A percentile compares a stretch with the other conserved stretches of the same genome.
These are phyloP conservation scores for Toxotes jaculatrix DNA, from an alignment of 2,113 vertebrate species.

Conservation along the genomic window DNA sequence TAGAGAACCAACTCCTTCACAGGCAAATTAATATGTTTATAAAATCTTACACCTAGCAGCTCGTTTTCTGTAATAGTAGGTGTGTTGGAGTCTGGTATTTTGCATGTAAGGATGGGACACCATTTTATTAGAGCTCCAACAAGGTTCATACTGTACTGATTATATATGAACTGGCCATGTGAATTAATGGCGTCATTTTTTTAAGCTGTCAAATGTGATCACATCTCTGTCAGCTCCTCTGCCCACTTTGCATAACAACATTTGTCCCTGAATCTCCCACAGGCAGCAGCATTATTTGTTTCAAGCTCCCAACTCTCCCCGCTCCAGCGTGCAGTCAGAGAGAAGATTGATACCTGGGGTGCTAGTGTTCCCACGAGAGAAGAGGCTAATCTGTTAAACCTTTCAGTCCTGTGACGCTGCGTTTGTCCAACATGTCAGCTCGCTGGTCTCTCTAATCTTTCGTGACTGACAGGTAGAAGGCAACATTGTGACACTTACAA, in stretches of 20 bases:
- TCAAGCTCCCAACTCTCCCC: conserved; percentile 22
- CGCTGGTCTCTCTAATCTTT: conserved; percentile 59
- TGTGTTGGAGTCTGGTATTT: not conserved
- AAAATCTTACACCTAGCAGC: not conserved
- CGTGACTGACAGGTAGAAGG: conserved; percentile 68
- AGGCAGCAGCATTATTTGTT: conserved; percentile 38
- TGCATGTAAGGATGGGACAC: not conserved
- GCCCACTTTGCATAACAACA: conserved; percentile 38
- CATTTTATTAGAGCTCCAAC: not conserved
- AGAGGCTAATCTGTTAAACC: conserved; percentile 71
- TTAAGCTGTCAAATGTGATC: conserved; percentile 25
- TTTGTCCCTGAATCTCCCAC: not conserved
- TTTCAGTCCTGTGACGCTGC: conserved; percentile 59
- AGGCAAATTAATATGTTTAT: not conserved
- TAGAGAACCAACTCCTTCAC: not conserved
- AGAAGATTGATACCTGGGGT: conserved; percentile 70
- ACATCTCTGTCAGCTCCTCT: conserved; percentile 23
- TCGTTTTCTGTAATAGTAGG: not conserved
- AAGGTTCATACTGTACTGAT: not conserved
- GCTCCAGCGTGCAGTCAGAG: conserved; percentile 28
- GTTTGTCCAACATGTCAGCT: conserved; percentile 75
- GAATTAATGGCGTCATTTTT: conserved; percentile 19
- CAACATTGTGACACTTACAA: conserved; percentile 60
- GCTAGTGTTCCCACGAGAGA: conserved; percentile 46
- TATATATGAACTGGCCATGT: not conserved